These are phyloP conservation scores for Sula dactylatra DNA, from an alignment of 2,113 vertebrate species.

Conservation along the genomic window DNA sequence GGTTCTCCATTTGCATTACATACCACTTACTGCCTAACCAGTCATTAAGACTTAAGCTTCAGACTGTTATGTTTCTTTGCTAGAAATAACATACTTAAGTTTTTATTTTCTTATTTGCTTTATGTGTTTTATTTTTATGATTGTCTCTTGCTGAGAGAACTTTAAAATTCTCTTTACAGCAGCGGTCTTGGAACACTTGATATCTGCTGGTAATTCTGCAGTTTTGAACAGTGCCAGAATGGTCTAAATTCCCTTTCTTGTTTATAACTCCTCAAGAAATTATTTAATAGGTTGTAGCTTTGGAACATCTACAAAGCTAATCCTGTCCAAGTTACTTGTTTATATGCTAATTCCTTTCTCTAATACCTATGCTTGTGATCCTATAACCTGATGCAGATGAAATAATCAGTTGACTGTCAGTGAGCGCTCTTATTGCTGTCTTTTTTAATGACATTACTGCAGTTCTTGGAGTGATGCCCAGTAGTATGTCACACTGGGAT, in stretches of 20 bases:
- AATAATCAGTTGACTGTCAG: not conserved
- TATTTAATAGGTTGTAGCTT: not conserved
- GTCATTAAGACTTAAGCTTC: not conserved
- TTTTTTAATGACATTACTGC: not conserved
- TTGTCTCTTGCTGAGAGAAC: not conserved
- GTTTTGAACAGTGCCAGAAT: not conserved
- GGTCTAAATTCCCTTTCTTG: not conserved
- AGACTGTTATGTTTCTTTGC: not conserved
- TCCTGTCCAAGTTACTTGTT: not conserved
- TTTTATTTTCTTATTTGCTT: no score
- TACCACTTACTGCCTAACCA: not conserved
- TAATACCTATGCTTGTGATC: not conserved
- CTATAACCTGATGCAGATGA: not conserved
- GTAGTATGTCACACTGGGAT: not conserved
- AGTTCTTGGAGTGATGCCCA: not conserved
- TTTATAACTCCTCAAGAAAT: not conserved
- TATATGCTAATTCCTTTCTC: not conserved
- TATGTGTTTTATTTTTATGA: not conserved
- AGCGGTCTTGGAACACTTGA: not conserved
- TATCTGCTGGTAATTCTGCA: not conserved
- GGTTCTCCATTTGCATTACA: not conserved
- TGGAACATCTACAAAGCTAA: not conserved
- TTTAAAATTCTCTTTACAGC: not conserved
- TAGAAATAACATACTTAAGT: not conserved
- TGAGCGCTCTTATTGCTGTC: not conserved